Base-by-base conservation (phyloP, 1,140 invertebrate species). In the Drosophila sucinea region DNA sequence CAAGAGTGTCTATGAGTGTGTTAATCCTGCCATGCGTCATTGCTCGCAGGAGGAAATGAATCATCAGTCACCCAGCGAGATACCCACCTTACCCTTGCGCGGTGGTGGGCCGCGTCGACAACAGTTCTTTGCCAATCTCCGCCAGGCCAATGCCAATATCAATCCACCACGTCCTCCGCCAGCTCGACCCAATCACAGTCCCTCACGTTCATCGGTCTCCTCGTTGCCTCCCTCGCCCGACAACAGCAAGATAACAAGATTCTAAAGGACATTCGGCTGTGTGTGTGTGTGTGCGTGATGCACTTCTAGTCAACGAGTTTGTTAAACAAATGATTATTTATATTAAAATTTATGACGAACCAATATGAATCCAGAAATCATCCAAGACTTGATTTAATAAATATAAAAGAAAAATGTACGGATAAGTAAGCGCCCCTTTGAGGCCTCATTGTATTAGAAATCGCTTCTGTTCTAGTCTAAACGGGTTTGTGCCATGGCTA, bases 1-100 rank as follows among this genome's bases (percentile, higher is more conserved):
- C 0, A 47, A 92, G 91, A 92, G 91, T 41, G 90, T 92, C 38
- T 92, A 92, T 25, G 91, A 92, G 75, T 92, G 91, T 38, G 91
- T 92, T 3, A 92, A 92, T 83, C 91, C 91, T 23, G 89, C 90
- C 51, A 91, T 92, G 90, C 89, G 91, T 0, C 85, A 92, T 58
- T 85, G 81, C 32, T 84, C 86, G 6, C 81, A 87, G 58, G 90
- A 91, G 38, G 87, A 91, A 58, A 70, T 85, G 8, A 75, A 85
- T 27, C 87, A 90, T 70, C 87, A 91, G 58, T 90, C 91, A 6
- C 90, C 90, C n/a, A 92, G 91, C 58, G 91, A 92, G 70, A 91
- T 91, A 44, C 91, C 91, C 40, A 92, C 91, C n/a, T 66, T 92
- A 56, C 91, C 91, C 1, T 35, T 92, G 23, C 79, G 91, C 3